phyloP scores from a whole-genome alignment of 1,140 invertebrate genomes.

The Nylanderia fulva region DNA sequence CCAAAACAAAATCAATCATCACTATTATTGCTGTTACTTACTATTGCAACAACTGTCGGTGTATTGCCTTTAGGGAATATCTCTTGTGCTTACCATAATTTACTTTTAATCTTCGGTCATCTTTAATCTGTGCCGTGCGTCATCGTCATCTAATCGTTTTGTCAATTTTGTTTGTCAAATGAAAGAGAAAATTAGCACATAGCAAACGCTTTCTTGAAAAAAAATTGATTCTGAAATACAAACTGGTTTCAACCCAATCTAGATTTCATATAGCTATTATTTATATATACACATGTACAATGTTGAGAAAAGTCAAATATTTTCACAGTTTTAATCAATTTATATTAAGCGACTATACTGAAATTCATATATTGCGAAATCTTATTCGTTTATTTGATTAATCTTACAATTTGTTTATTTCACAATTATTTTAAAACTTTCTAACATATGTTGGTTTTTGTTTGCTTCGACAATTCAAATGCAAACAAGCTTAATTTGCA shows the following conservation, averaged over 20 bases:
- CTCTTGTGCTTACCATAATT: conserved; percentile 2
- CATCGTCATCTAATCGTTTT: background rate
- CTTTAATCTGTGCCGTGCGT: background rate
- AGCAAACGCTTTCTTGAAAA: background rate
- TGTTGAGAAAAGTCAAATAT: background rate
- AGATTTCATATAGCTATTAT: background rate
- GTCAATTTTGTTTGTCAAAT: background rate
- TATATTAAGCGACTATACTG: background rate
- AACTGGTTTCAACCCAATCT: conserved; percentile 4
- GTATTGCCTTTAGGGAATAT: background rate
- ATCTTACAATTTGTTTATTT: conserved; percentile 14
- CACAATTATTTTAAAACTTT: background rate
- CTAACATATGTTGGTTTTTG: background rate
- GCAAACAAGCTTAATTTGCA: background rate
- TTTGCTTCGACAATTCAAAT: conserved; percentile 7
- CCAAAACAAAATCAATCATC: too few species aligned
- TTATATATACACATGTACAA: background rate
- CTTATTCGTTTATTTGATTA: background rate
- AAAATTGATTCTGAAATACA: background rate
- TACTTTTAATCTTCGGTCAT: background rate
- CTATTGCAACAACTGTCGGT: background rate
- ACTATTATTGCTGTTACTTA: too few species aligned
- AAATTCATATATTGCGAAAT: background rate
- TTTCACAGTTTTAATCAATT: background rate
- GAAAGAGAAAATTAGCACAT: background rate